A percentile compares a stretch with the other conserved stretches of the same genome.
Conservation (phyloP, 1,140 invertebrate species). For the Coelopa frigida region DNA sequence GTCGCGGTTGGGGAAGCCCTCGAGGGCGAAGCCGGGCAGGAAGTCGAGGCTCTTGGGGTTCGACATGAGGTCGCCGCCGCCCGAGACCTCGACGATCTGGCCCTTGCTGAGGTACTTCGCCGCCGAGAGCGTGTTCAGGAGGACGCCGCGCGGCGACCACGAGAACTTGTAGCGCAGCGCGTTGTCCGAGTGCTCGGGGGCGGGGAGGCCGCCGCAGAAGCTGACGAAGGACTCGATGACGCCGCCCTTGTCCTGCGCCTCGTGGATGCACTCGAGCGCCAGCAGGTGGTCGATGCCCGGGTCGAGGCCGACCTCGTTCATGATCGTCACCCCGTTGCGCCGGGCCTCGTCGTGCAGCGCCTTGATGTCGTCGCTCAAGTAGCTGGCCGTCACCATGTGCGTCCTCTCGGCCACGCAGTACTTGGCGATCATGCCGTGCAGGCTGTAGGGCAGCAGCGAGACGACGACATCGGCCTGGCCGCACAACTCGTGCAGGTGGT, state of each 20-base stretch:
- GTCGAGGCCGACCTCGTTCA: slow-evolving; percentile 94
- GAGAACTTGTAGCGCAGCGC: slow-evolving; percentile 96
- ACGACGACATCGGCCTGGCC: slow-evolving; percentile 71
- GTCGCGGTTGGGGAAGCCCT: slow-evolving; percentile 93
- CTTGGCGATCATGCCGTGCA: slow-evolving; percentile 80
- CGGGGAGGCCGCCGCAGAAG: slow-evolving; percentile 93
- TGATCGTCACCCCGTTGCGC: slow-evolving; percentile 78
- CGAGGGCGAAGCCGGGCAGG: slow-evolving; percentile 91
- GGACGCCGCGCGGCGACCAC: slow-evolving; percentile 87
- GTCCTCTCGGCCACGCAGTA: slow-evolving; percentile 77
- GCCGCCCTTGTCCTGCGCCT: slow-evolving; percentile 66
- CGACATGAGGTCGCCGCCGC: slow-evolving; percentile 84
- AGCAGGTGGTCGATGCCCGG: slow-evolving; percentile 97
- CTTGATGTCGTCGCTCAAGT: slow-evolving; percentile 77
- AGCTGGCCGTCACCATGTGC: slow-evolving; percentile 96
- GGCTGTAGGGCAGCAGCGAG: slow-evolving; percentile 85
- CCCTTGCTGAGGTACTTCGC: slow-evolving; percentile 84
- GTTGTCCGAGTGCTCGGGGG: slow-evolving; percentile 91
- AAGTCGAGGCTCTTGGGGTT: slow-evolving; percentile 72
- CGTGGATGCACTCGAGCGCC: slow-evolving; percentile 95
- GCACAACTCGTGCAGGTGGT: slow-evolving; percentile 66
- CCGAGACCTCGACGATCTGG: slow-evolving; percentile 80
- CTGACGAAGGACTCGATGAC: slow-evolving; percentile 91
- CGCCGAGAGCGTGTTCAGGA: slow-evolving; percentile 80
- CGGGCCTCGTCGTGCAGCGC: slow-evolving; percentile 71